A percentile compares a stretch with the other conserved stretches of the same genome.
Evolutionary conservation across 1,140 invertebrate genomes (phyloP).

Genomic region (Trichonephila clavipes): DNA sequence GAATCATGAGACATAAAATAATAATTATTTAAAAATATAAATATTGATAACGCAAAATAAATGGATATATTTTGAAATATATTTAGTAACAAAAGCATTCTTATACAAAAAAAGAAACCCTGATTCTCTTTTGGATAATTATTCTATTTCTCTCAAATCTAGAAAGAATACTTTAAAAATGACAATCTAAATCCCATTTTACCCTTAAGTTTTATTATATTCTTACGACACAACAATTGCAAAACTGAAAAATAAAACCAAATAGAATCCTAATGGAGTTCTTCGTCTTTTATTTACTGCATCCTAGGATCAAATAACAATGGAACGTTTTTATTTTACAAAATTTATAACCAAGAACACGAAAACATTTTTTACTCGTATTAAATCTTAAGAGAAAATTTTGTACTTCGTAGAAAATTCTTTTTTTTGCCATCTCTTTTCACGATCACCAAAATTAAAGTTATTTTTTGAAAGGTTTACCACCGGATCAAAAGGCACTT

Average conservation of each 20-base stretch:
- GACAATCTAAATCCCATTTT: neutral
- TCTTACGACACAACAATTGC: too few relatives aligned
- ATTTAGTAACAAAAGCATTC: too few relatives aligned
- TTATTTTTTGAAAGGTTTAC: neutral
- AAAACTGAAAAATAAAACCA: neutral
- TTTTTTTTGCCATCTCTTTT: neutral
- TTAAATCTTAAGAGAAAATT: neutral
- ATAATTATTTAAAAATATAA: too few relatives aligned
- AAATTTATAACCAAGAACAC: neutral
- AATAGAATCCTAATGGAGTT: neutral
- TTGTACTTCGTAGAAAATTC: neutral
- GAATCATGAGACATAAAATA: too few relatives aligned
- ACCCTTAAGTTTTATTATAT: neutral
- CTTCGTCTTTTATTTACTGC: neutral
- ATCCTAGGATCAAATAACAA: neutral
- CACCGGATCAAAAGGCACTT: constrained; percentile 9
- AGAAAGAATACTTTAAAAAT: neutral
- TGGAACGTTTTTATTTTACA: neutral
- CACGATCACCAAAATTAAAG: constrained; percentile 19
- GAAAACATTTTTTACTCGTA: neutral
- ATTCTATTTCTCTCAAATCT: neutral
- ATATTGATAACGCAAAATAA: too few relatives aligned
- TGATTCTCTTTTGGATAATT: neutral
- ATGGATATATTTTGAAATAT: too few relatives aligned
- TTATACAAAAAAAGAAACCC: too few relatives aligned